Percentiles rank a stretch among this genome's conserved stretches.
Evolutionary conservation across 2,797 vertebrate species (phyloP).

Genomic region (Chrysocyon brachyurus): DNA sequence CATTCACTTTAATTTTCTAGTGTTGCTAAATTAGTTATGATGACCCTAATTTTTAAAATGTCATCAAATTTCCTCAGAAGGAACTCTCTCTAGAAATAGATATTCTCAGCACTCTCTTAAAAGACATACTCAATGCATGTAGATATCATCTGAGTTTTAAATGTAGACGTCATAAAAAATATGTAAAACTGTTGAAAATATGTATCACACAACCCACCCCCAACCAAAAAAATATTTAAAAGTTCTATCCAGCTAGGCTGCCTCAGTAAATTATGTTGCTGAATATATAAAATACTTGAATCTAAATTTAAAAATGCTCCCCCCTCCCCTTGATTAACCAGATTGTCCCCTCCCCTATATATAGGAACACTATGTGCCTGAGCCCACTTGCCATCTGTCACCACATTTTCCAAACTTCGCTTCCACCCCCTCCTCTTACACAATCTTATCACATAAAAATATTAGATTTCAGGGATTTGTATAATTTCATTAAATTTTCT

Average conservation of each 20-base stretch:
- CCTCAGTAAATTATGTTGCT: conserved; percentile 80
- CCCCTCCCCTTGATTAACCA: conserved; percentile 84
- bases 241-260: conserved; percentile 77
- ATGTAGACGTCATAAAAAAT: conserved; percentile 74
- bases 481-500: conserved; percentile 83
- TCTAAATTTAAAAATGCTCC: conserved; percentile 84
- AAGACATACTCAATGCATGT: conserved; percentile 62
- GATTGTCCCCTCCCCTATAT: conserved; percentile 86
- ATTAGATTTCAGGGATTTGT: conserved; percentile 86
- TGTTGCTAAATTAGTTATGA: conserved; percentile 18
- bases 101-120: conserved; percentile 46
- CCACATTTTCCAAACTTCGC: conserved; percentile 84
- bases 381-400: conserved; percentile 86
- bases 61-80: conserved; percentile 70
- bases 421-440: conserved; percentile 85
- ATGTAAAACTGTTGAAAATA: conserved; percentile 81
- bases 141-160: conserved; percentile 74
- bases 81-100: conserved; percentile 76
- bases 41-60: conserved; percentile 66
- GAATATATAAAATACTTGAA: conserved; percentile 85
- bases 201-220: conserved; percentile 74
- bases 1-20: neutral
- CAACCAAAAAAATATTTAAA: conserved; percentile 66
- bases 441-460: conserved; percentile 87
- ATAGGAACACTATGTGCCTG: conserved; percentile 85